Conservation (phyloP, 1,140 invertebrate genomes). For the Bombus consobrinus region DNA sequence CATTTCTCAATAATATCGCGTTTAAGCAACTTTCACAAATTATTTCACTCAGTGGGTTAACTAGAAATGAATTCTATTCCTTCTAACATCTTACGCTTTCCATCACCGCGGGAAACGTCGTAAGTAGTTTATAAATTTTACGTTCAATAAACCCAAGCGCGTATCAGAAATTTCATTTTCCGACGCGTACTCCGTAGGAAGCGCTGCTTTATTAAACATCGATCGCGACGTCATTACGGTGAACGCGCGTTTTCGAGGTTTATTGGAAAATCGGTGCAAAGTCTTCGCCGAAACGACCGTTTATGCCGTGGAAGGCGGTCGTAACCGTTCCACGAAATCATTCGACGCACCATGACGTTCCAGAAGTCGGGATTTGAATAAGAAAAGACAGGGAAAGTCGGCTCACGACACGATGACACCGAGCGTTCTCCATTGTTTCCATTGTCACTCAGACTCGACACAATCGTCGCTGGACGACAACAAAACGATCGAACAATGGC, state of each 20-base stretch:
- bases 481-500: constrained; percentile 50
- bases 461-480: constrained; percentile 50
- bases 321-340: neutral
- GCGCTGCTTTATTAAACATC: neutral
- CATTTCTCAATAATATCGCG: too few relatives aligned
- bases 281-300: neutral
- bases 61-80: neutral
- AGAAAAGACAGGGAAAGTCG: constrained; percentile 29
- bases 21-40: too few relatives aligned
- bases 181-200: neutral
- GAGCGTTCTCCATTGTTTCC: constrained; percentile 31
- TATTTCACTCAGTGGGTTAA: too few relatives aligned
- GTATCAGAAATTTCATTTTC: constrained; percentile 7
- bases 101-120: too few relatives aligned
- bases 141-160: neutral
- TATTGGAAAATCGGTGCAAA: neutral
- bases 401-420: constrained; percentile 30
- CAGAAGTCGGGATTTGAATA: constrained; percentile 7
- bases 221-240: neutral
- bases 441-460: constrained; percentile 31
- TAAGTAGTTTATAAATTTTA: constrained; percentile 15
- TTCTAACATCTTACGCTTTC: neutral
- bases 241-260: neutral
- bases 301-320: neutral
- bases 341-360: neutral